Evolutionary conservation across 1,140 invertebrate genomes (phyloP).

Genomic region (Drepana arcuata): DNA sequence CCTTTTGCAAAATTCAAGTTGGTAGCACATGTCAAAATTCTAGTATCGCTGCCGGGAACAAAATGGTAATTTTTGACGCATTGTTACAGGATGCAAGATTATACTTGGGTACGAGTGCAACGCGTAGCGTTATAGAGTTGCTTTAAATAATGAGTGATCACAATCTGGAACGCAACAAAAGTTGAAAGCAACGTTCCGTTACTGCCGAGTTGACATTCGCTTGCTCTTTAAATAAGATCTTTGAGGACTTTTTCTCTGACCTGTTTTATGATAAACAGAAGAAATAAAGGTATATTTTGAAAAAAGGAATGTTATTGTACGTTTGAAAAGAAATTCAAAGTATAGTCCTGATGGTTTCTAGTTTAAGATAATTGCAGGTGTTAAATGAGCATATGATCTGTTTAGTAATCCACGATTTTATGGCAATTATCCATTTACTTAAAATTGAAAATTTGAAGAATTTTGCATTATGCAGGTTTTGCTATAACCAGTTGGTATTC

Average conservation of each 20-base stretch:
- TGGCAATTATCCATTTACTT: too few relatives aligned
- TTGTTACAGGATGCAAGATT: neutral
- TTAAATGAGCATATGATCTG: too few relatives aligned
- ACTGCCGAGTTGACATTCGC: constrained; percentile 2
- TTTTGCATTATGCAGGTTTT: too few relatives aligned
- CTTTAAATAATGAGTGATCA: neutral
- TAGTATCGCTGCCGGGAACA: too few relatives aligned
- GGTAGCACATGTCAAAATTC: constrained; percentile 45
- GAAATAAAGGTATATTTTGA: neutral
- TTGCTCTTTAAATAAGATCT: constrained; percentile 2
- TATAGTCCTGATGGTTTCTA: neutral
- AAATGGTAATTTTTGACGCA: neutral
- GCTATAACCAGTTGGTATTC: too few relatives aligned
- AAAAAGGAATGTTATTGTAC: neutral
- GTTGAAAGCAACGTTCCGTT: constrained; percentile 4
- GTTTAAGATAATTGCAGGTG: too few relatives aligned
- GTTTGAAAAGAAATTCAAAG: neutral
- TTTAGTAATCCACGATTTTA: too few relatives aligned
- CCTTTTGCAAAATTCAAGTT: constrained; percentile 37
- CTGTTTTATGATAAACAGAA: neutral
- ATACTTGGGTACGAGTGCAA: too few relatives aligned
- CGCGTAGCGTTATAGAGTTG: neutral
- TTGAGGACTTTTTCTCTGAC: neutral
- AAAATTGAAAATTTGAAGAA: too few relatives aligned
- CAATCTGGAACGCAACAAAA: neutral